Conservation (phyloP, 2,113 vertebrate species). For the Tragelaphus buxtoni region DNA sequence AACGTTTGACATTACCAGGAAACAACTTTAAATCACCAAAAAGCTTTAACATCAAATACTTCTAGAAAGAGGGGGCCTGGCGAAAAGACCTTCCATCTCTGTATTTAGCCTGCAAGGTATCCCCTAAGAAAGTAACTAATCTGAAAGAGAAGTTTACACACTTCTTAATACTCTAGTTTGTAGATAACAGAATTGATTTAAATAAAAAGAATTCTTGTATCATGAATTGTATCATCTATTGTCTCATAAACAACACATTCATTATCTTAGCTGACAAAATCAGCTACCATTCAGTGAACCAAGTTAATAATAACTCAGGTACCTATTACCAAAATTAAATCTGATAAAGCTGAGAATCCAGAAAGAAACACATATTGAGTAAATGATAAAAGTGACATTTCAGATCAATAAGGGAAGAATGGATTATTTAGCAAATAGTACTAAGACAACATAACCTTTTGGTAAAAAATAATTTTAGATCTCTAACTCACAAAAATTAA, state of each 20-base stretch:
- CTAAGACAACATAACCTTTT: background rate
- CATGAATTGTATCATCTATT: background rate
- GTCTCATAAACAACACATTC: slow-evolving; percentile 7
- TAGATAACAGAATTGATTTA: slow-evolving; percentile 27
- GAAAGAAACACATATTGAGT: background rate
- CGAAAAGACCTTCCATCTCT: background rate
- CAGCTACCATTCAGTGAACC: slow-evolving; percentile 20
- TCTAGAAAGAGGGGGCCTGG: background rate
- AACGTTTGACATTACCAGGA: background rate
- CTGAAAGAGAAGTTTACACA: slow-evolving; percentile 44
- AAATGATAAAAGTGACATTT: background rate
- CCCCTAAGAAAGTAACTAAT: background rate
- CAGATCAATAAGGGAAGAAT: background rate
- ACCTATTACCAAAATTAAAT: slow-evolving; percentile 47
- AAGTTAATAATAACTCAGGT: slow-evolving; percentile 54
- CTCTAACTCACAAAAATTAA: slow-evolving; percentile 20
- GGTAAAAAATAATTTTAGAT: background rate
- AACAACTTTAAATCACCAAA: slow-evolving; percentile 16
- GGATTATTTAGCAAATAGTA: background rate
- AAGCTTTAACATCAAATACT: slow-evolving; percentile 26
- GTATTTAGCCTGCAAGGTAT: background rate
- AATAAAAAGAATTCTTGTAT: slow-evolving; percentile 13
- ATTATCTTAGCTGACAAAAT: slow-evolving; percentile 15
- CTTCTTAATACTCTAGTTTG: slow-evolving; percentile 31
- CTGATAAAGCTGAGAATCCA: slow-evolving; percentile 3